Base-by-base conservation (phyloP, 2,888 invertebrate genomes). In the Aphodius granarius region DNA sequence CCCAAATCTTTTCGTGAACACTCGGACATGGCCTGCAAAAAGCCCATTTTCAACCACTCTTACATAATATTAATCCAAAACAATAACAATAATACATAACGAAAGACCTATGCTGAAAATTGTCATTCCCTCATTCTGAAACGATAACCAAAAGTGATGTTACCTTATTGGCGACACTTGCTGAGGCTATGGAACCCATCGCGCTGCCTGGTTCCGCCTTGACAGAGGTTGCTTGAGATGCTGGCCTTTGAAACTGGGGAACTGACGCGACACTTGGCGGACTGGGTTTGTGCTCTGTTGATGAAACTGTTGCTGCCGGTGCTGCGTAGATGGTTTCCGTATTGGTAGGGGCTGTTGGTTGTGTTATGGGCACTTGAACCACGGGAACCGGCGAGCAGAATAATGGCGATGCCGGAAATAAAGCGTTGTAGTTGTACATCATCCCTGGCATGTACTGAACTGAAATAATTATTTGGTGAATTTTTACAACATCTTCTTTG, bases 381-480 rank as follows among this genome's bases (percentile, higher is more conserved):
- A 87, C 83, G 3, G 87, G 84, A 71, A 88, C 78, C 75, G 93
- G 89, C 18, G 92, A 89, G 82, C 93, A 94, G 86, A 94, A 88
- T 81, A 93, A 89, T 0, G 92, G 89, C 0, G 89, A 83, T 0
- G 89, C 87, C 0, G 87, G 85, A 79, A 89, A 89, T 63, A 90
- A 81, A n/a, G 89, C 85, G 77, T 83, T 72, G 89, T 88, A 82
- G 89, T 89, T 79, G 90, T 91, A 92, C 85, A 92, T 88, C 79
- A 92, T 86, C 2, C 90, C 89, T 3, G 91, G 87, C 87, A 93
- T 89, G 80, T 91, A 93, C 81, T 91, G 92, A 79, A 93, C 90
- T 89, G 89, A 81, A 89, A 89, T 82, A 23, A 79, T 62, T 62
- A n/a, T n/a, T n/a, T n/a, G n/a, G n/a, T n/a, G n/a, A n/a, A n/a